phyloP scores from a whole-genome alignment of 2,888 invertebrate genomes.

The Lithophane ornitopus region DNA sequence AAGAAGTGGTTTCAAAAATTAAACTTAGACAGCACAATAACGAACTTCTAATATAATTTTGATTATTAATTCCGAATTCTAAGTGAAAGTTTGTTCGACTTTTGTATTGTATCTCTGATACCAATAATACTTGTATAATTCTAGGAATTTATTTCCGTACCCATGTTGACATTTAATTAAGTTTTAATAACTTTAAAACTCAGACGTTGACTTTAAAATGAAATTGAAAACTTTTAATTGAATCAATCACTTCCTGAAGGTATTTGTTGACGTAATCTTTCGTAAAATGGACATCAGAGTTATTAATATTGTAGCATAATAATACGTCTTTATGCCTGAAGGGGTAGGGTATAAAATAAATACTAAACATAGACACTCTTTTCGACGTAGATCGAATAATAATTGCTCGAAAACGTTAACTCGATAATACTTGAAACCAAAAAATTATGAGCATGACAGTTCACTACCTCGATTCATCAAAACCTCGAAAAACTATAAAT shows the following conservation, averaged over 20 bases:
- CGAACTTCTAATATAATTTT: slow-evolving; percentile 4
- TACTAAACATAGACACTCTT: no score
- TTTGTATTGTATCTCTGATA: slow-evolving; percentile 19
- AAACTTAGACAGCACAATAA: neutral
- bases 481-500: no score
- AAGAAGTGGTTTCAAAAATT: neutral
- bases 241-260: slow-evolving; percentile 15
- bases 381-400: no score
- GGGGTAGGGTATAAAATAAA: no score
- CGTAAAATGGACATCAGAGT: neutral
- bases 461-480: no score
- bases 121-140: slow-evolving; percentile 24
- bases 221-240: slow-evolving; percentile 27
- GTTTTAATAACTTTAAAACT: slow-evolving; percentile 30
- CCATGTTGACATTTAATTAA: slow-evolving; percentile 6
- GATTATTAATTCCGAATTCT: neutral
- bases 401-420: no score
- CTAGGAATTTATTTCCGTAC: slow-evolving; percentile 15
- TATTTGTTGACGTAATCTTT: slow-evolving; percentile 20
- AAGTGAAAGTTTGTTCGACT: slow-evolving; percentile 1
- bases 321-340: no score
- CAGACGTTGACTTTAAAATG: slow-evolving; percentile 19
- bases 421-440: no score
- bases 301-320: neutral
- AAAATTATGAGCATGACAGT: no score